Evolutionary conservation across 2,797 vertebrate species (phyloP), one percentile per base, ranked within the genome.

Genomic region (Sciurus vulgaris): DNA sequence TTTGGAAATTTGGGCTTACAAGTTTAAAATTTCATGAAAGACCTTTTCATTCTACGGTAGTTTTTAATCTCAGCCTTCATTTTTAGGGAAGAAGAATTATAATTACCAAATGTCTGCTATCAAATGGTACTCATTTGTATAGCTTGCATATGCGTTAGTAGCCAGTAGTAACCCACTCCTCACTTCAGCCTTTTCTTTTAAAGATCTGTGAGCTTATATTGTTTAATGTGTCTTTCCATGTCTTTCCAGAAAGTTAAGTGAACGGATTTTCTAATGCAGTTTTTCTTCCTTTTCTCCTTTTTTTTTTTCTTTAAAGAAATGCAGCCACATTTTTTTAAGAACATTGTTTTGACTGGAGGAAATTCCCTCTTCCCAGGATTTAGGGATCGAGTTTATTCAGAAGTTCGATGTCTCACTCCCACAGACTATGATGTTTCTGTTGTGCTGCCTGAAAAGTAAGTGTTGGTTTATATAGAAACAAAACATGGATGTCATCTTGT

Each of bases 291-390:
- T 69, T 76, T 63, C 9, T 61, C 4, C 5, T 3, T 69, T 76
- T 26, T 61, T 17, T 33, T 87, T 89, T 84, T 73, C 96, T 96
- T 97, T 76, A 92, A 97, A 99, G 99, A 99, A 98, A 99, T 99
- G 99, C 99, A 99, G 97, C 99, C 99, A 12, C 99, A 99, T 98
- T 99, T 99, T 98, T 99, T 99, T 98, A 99, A 99, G 98, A 99
- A 99, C 98, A 99, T 99, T 74, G 98, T 99, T 95, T 98, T 99
- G 97, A 99, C 99, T 0, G 99, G 99, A 77, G 99, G 99, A 86
- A 99, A 99, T 98, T 98, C 98, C 1, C 98, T 99, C 94, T 99
- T 99, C 94, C 98, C 99, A 0, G 99, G 99, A 91, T 99, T 99
- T 98, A 99, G 99, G 94, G 99, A 99, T 97, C 98, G 99, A 0